A percentile compares a stretch with the other conserved stretches of the same genome.
These are phyloP conservation scores for Fulmarus glacialis DNA, from an alignment of 2,113 vertebrate species.

Conservation along the genomic window DNA sequence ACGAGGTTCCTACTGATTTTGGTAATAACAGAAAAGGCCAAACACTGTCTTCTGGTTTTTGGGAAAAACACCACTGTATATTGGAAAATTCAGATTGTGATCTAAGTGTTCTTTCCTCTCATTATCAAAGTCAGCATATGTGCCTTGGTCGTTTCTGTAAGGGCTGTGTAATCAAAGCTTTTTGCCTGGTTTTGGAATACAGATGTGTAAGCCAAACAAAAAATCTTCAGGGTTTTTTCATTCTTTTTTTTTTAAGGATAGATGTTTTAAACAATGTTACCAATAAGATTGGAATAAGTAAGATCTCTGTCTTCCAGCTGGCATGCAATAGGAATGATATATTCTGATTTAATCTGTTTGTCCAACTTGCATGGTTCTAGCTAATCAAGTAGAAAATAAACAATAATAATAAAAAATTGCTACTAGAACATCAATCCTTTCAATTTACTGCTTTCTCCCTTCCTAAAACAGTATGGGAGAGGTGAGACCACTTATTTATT, in stretches of 20 bases:
- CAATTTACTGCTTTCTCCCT: not conserved
- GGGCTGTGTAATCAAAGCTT: not conserved
- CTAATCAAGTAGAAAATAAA: not conserved
- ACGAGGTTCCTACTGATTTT: not conserved
- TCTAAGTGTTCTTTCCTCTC: not conserved
- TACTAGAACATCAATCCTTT: not conserved
- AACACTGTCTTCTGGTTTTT: not conserved
- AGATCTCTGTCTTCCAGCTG: not conserved
- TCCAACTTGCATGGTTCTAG: not conserved
- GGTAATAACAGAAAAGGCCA: not conserved
- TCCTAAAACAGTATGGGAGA: not conserved
- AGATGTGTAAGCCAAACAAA: not conserved
- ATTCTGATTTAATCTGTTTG: not conserved
- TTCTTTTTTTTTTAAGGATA: not conserved
- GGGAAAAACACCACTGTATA: not conserved
- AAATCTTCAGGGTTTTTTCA: not conserved
- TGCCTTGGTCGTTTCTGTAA: not conserved
- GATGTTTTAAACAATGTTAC: not conserved
- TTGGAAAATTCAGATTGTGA: not conserved
- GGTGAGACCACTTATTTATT: not conserved
- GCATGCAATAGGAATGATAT: not conserved
- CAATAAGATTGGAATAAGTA: not conserved
- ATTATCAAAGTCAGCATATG: not conserved
- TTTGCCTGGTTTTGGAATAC: not conserved
- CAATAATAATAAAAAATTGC: not conserved